Percentiles rank a stretch among this genome's conserved stretches.
These are phyloP conservation scores for Paramormyrops hopkinsi DNA, from an alignment of 2,797 vertebrate species.

Conservation along the genomic window DNA sequence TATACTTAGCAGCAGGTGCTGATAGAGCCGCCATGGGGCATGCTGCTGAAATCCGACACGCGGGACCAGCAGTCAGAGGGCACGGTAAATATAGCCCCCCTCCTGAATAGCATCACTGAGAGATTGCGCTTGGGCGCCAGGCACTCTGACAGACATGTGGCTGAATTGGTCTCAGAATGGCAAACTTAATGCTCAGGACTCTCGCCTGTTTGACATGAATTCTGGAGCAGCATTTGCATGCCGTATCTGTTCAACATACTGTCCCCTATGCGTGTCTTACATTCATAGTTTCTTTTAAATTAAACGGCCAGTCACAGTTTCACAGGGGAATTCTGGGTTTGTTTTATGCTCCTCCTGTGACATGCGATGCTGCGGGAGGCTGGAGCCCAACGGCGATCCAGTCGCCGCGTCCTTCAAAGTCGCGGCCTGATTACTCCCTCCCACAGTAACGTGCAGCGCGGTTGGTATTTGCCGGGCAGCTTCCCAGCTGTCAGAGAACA, in stretches of 20 bases:
- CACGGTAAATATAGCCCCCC: slow-evolving; percentile 72
- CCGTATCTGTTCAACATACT: slow-evolving; percentile 29
- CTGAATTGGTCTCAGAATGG: background rate
- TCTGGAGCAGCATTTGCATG: background rate
- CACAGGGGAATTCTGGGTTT: slow-evolving; percentile 28
- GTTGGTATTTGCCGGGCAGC: background rate
- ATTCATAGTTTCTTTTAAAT: background rate
- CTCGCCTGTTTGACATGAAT: background rate
- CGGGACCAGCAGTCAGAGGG: slow-evolving; percentile 64
- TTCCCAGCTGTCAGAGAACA: background rate
- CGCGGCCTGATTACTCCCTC: background rate
- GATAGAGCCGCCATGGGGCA: slow-evolving; percentile 55
- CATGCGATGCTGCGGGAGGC: background rate
- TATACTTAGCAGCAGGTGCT: slow-evolving; percentile 79
- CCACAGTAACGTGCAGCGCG: background rate
- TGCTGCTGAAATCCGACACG: slow-evolving; percentile 71
- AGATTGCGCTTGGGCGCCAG: slow-evolving; percentile 48
- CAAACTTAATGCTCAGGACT: background rate
- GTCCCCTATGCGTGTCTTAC: slow-evolving; percentile 9
- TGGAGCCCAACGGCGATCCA: background rate
- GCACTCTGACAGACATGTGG: background rate
- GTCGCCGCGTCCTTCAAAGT: background rate
- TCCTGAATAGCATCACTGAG: slow-evolving; percentile 51
- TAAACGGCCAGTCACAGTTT: background rate
- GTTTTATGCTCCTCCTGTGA: slow-evolving; percentile 23